Conservation (phyloP, 2,888 invertebrate genomes). For the Nycteola revayana region DNA sequence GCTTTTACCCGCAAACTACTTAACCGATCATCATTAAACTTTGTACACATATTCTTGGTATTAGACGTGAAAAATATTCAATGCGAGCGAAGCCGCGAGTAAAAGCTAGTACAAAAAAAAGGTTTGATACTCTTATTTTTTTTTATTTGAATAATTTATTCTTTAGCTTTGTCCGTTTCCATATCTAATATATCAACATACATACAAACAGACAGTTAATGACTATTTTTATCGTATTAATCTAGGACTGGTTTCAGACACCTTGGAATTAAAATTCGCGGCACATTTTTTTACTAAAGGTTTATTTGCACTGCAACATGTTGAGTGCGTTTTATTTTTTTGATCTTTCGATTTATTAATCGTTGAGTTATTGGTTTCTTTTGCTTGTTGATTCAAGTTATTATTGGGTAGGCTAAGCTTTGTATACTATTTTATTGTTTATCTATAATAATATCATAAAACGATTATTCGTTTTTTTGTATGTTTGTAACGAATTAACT, state of each 20-base stretch:
- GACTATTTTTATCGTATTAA: conserved; percentile 26
- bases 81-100: too few species aligned
- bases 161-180: conserved; percentile 16
- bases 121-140: background rate
- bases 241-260: conserved; percentile 26
- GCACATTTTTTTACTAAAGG: background rate
- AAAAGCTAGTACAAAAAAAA: too few species aligned
- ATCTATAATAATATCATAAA: too few species aligned
- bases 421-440: too few species aligned
- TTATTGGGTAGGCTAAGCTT: too few species aligned
- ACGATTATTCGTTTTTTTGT: too few species aligned
- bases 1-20: too few species aligned
- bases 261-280: conserved; percentile 23
- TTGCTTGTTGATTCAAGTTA: too few species aligned
- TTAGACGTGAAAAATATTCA: too few species aligned
- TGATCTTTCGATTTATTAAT: conserved; percentile 19
- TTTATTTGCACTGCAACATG: conserved; percentile 17
- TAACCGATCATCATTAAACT: too few species aligned
- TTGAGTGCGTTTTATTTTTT: conserved; percentile 8
- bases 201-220: conserved; percentile 23
- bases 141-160: conserved; percentile 23
- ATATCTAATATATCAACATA: conserved; percentile 28
- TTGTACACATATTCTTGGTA: too few species aligned
- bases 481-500: too few species aligned
- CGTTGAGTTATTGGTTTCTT: conserved; percentile 6